phyloP scores from a whole-genome alignment of 1,140 invertebrate genomes.

The Nixonia krombeini region DNA sequence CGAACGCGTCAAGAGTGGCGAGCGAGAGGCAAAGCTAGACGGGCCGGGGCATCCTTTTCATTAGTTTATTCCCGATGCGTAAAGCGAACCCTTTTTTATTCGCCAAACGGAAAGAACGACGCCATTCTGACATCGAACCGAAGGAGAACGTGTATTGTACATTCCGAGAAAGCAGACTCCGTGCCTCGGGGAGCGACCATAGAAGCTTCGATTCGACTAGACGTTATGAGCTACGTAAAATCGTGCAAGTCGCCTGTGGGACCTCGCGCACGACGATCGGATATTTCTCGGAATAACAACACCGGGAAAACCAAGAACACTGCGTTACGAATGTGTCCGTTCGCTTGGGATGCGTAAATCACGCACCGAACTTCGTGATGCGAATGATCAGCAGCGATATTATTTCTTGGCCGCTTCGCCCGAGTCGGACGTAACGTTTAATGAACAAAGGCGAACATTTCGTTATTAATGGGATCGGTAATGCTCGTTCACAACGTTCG shows the following conservation, averaged over 20 bases:
- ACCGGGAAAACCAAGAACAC: not conserved
- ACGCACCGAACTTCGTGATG: not conserved
- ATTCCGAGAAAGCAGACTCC: not conserved
- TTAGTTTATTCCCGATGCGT: too few species aligned
- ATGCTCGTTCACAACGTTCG: too few species aligned
- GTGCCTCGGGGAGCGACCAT: not conserved
- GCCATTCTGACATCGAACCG: not conserved
- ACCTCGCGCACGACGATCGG: too few species aligned
- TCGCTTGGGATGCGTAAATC: not conserved
- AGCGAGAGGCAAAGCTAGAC: too few species aligned
- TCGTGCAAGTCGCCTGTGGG: conserved; percentile 3
- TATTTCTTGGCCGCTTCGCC: too few species aligned
- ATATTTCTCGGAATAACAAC: not conserved
- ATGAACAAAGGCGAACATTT: too few species aligned
- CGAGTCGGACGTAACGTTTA: too few species aligned
- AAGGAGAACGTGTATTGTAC: not conserved
- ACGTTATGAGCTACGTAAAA: conserved; percentile 4
- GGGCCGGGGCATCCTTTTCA: too few species aligned
- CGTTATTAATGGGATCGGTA: too few species aligned
- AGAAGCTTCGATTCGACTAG: conserved; percentile 1
- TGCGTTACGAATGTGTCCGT: not conserved
- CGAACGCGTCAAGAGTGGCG: too few species aligned
- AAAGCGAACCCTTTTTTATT: too few species aligned
- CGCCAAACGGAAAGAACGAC: not conserved
- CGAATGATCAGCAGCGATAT: not conserved